Base-by-base conservation (phyloP, 2,113 vertebrate species). In the Serilophus lunatus region DNA sequence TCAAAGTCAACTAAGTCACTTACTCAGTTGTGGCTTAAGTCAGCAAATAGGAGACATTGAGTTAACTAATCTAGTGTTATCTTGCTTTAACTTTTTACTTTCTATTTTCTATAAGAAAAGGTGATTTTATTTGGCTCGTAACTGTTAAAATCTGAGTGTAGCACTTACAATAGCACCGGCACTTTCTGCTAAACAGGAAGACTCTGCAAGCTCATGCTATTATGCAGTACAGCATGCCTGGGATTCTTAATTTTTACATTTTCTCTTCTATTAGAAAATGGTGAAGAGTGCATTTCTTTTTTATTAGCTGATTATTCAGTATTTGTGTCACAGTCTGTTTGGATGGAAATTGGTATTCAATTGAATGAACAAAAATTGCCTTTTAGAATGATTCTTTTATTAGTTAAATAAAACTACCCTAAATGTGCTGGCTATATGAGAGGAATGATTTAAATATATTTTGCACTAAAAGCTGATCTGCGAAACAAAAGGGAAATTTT, bases 371-470 rank as follows among this genome's bases (percentile, higher is more conserved):
- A 93, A 92, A 95, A 96, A 93, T 87, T 95, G 92, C 95, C 53
- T 94, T 95, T 94, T 79, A 90, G 82, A 96, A 91, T 72, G 44
- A 76, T 75, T 79, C 87, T 93, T 94, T 90, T 94, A 93, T 96
- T 94, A 93, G 92, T 96, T 96, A 96, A 96, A 90, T 93, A 96
- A 95, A 95, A 82, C 92, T 90, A 57, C 49, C 45, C 75, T 95
- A 79, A 96, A 82, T 79, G 63, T 63, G 75, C 70, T 76, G 61
- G 82, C 87, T 79, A 26, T 65, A 38, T 71, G 54, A 85, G 35
- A 91, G n/a, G 80, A 91, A 91, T 47, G 4, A 91, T 94, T 96
- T 85, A 94, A 89, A 95, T 88, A 85, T 57, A 82, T 79, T 93
- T 91, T 93, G 82, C 68, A 80, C 80, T 90, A 83, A 74, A 93